Conservation (phyloP, 1,140 invertebrate species). For the Leptopilina clavipes region DNA sequence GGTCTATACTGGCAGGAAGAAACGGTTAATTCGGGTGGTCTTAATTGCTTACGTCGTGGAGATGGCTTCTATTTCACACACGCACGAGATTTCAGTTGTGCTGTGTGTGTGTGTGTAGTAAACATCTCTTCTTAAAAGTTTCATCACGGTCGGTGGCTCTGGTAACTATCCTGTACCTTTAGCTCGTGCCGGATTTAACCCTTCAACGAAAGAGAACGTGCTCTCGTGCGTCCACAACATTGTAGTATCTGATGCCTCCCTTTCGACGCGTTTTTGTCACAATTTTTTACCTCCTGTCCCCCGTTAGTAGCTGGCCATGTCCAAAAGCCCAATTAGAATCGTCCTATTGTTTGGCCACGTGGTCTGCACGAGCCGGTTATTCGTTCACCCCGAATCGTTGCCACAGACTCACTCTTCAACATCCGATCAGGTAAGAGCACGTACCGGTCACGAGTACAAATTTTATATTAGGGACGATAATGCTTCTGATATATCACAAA, state of each 20-base stretch:
- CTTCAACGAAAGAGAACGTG: slow-evolving; percentile 42
- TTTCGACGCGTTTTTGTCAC: slow-evolving; percentile 57
- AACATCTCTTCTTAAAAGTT: slow-evolving; percentile 32
- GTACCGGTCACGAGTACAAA: slow-evolving; percentile 18
- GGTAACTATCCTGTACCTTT: slow-evolving; percentile 26
- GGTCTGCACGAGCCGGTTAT: slow-evolving; percentile 62
- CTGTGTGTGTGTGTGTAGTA: neutral
- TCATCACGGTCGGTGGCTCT: slow-evolving; percentile 32
- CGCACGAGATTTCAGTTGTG: neutral
- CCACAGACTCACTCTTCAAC: slow-evolving; percentile 40
- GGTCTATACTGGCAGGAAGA: slow-evolving; percentile 32
- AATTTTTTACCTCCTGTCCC: slow-evolving; percentile 44
- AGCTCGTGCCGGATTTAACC: slow-evolving; percentile 49
- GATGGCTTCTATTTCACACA: slow-evolving; percentile 32
- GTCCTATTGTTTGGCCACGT: slow-evolving; percentile 66
- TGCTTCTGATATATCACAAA: slow-evolving; percentile 18
- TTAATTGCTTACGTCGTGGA: slow-evolving; percentile 29
- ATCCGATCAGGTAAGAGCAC: slow-evolving; percentile 52
- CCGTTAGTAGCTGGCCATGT: slow-evolving; percentile 42
- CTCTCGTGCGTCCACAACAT: slow-evolving; percentile 37
- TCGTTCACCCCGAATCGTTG: slow-evolving; percentile 45
- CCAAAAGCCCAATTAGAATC: slow-evolving; percentile 64
- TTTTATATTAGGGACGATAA: neutral
- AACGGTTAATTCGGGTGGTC: slow-evolving; percentile 32
- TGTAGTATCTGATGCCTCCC: slow-evolving; percentile 49